phyloP scores from a whole-genome alignment of 2,888 invertebrate species.

The Drosophila diplacantha region DNA sequence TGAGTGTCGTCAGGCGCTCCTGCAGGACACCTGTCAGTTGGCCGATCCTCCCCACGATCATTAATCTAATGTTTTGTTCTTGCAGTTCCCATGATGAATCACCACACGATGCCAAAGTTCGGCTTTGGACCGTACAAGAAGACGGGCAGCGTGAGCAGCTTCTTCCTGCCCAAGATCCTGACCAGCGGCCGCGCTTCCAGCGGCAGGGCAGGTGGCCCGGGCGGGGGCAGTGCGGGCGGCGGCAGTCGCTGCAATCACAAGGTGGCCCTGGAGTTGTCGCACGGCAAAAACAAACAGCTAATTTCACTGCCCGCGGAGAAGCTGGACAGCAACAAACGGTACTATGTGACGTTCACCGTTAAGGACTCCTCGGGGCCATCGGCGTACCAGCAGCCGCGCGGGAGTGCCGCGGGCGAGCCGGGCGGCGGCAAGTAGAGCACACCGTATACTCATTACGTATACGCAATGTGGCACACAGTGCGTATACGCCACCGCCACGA shows the following conservation, averaged over 20 bases:
- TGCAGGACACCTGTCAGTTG: conserved; percentile 31
- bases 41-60: conserved; percentile 43
- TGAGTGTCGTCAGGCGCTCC: conserved; percentile 41
- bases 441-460: conserved; percentile 44
- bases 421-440: conserved; percentile 50
- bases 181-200: conserved; percentile 69
- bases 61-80: conserved; percentile 60
- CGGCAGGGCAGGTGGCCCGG: conserved; percentile 35
- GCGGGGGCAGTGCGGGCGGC: conserved; percentile 37
- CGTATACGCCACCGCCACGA: conserved; percentile 25
- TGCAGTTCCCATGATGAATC: conserved; percentile 88
- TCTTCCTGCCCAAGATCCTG: conserved; percentile 84
- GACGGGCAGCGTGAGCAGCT: conserved; percentile 78
- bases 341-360: conserved; percentile 95
- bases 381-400: conserved; percentile 46
- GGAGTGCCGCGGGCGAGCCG: conserved; percentile 39
- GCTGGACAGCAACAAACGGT: conserved; percentile 91
- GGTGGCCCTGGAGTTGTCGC: conserved; percentile 88
- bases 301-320: conserved; percentile 92
- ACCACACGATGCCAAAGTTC: conserved; percentile 88
- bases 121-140: conserved; percentile 80
- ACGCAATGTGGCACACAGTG: conserved; percentile 55
- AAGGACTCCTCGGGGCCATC: conserved; percentile 80
- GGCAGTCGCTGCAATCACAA: conserved; percentile 77
- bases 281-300: conserved; percentile 90